phyloP scores from a whole-genome alignment of 2,888 invertebrate species.

The Acheta domesticus region DNA sequence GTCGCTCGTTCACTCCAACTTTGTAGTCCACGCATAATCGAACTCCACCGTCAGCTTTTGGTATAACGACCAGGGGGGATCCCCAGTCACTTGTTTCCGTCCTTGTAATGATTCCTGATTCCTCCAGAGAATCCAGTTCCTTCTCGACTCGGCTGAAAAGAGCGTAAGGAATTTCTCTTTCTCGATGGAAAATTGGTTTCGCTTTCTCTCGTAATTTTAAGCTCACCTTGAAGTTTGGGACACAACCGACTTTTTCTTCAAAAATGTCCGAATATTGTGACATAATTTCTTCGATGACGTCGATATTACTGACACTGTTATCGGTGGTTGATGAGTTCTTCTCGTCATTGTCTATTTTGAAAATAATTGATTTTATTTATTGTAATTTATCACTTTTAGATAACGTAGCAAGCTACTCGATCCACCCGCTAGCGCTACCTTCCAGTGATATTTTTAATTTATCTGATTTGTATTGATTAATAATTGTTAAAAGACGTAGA shows the following conservation, averaged over 20 bases:
- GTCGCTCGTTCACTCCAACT: slow-evolving; percentile 23
- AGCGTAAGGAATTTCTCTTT: background rate
- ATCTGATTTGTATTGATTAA: no score
- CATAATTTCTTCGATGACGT: background rate
- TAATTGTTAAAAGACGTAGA: no score
- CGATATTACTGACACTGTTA: background rate
- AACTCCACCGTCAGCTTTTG: slow-evolving; percentile 31
- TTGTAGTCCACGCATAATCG: slow-evolving; percentile 33
- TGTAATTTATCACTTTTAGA: no score
- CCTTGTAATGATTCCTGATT: slow-evolving; percentile 18
- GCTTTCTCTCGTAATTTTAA: slow-evolving; percentile 18
- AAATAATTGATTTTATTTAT: background rate
- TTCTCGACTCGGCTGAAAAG: background rate
- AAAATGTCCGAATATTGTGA: background rate
- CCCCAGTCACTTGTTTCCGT: slow-evolving; percentile 24
- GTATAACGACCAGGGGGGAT: slow-evolving; percentile 29
- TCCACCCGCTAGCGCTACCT: no score
- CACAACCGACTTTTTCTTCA: slow-evolving; percentile 2
- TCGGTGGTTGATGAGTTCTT: background rate
- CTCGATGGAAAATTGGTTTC: background rate
- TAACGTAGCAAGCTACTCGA: no score
- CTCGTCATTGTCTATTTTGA: background rate
- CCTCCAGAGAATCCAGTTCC: background rate
- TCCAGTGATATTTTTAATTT: no score
- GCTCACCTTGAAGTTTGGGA: background rate